Evolutionary conservation across 2,888 invertebrate genomes (phyloP), one percentile per base, ranked within the genome.

Genomic region (Odontocolon sp.): DNA sequence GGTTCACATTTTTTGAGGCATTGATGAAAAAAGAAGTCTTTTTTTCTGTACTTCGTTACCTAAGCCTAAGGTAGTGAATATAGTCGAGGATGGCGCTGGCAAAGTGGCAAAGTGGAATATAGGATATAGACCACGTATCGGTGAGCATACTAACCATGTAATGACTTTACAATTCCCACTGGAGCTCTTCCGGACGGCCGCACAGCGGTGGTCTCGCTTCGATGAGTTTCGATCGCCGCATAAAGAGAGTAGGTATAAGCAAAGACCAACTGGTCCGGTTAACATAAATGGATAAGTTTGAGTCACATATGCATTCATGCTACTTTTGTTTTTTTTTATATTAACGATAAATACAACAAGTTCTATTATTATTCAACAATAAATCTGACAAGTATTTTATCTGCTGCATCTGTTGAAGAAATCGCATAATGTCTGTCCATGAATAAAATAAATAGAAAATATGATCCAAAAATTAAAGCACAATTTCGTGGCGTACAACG

Each of bases 91-190:
- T 21, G 33, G 2, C 31, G 14, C 14, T 14, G 63, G 23, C 33
- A n/a, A n/a, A 3, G 16, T 16, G 6, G 42, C 14, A n/a, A n/a
- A 23, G 4, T 4, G 5, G 11, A 0, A 1, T 9, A 36, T 21
- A 9, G 18, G 28, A 3, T 54, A 54, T 14, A n/a, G 9, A 18
- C n/a, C n/a, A 54, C 31, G 52, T 47, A 26, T 50, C 14, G 59
- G 26, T 9, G 16, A 9, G 26, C 47, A 64, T n/a, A 38, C 42
- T 42, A n/a, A 33, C 23, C 57, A 36, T 50, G 50, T 26, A 47
- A 33, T 38, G 47, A 64, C 38, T n/a, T 45, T 45, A 50, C 66
- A 52, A 72, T 72, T 72, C 66, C 42, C 72, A 16, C 33, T 14
- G 42, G 47, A 66, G 57, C 52, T 33, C 50, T 66, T 59, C 47